Conservation (phyloP, 2,797 vertebrate species). For the Takifugu rubripes region DNA sequence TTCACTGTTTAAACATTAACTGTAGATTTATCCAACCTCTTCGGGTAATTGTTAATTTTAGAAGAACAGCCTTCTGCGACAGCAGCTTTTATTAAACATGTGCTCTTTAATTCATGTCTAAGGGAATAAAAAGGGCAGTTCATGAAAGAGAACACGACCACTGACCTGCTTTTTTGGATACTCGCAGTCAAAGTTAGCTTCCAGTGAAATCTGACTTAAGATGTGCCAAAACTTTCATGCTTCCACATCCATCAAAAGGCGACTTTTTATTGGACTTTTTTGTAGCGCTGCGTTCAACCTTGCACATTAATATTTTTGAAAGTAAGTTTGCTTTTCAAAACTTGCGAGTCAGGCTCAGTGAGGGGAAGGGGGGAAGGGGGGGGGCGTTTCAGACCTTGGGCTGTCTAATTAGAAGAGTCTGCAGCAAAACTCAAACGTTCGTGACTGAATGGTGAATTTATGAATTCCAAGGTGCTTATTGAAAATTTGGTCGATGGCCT, state of each 20-base stretch:
- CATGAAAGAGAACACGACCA: too few species aligned
- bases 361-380: background rate
- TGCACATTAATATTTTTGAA: background rate
- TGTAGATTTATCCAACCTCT: too few species aligned
- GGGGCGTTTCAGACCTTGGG: constrained; percentile 6
- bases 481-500: too few species aligned
- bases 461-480: background rate
- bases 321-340: background rate
- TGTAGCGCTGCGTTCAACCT: background rate
- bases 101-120: too few species aligned
- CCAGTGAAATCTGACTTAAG: background rate
- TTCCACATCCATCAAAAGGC: too few species aligned
- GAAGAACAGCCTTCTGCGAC: background rate
- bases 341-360: background rate
- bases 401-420: background rate
- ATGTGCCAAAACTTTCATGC: too few species aligned
- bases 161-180: background rate
- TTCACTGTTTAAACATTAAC: too few species aligned
- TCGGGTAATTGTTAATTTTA: too few species aligned
- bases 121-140: too few species aligned
- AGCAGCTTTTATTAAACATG: too few species aligned
- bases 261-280: background rate
- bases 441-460: background rate
- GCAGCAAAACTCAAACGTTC: background rate
- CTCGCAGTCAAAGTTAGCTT: background rate